Base-by-base conservation (phyloP, 2,888 invertebrate genomes). In the Eremobia ochroleuca region DNA sequence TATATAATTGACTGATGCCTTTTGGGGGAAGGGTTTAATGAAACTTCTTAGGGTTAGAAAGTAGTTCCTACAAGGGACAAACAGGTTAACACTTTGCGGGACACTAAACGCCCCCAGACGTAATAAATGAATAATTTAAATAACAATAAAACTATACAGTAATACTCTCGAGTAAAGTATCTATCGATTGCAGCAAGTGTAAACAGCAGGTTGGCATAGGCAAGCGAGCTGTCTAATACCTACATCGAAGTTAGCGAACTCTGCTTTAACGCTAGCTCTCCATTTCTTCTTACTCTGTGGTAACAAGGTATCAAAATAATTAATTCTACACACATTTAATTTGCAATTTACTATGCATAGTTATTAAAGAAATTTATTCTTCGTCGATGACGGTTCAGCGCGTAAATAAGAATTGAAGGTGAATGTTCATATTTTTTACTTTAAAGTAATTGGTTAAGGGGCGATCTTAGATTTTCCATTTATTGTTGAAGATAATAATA, bases 271-370 rank as follows among this genome's bases (percentile, higher is more conserved):
- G 4, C 8, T 40, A 49, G 2, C 2, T 31, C 37, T 82, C 67
- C 83, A 64, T 79, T 75, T 64, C 0, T 59, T 15, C 3, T 15
- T 83, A 66, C 28, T 82, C 80, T 15, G n/a, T 72, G 71, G 25
- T 2, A 4, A 25, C 43, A 37, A 69, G 55, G 21, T 74, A 72
- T 81, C 52, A 43, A 78, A 79, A 79, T 86, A 80, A 78, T 83
- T 79, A 77, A 84, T 86, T 80, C 79, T 69, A 77, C 52, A 72
- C 69, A 75, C 85, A 85, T 84, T 82, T 78, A 75, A 81, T 85
- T 82, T 79, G 75, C 79, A 73, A 75, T 85, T 85, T 82, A 82
- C 73, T 61, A 66, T 70, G 40, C 74, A 73, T 69, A 75, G 62
- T 83, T 72, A 52, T 70, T 73, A 69, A 75, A 55, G 55, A 83